These are phyloP conservation scores for Erebia epiphron DNA, from an alignment of 2,888 invertebrate genomes.

Conservation along the genomic window DNA sequence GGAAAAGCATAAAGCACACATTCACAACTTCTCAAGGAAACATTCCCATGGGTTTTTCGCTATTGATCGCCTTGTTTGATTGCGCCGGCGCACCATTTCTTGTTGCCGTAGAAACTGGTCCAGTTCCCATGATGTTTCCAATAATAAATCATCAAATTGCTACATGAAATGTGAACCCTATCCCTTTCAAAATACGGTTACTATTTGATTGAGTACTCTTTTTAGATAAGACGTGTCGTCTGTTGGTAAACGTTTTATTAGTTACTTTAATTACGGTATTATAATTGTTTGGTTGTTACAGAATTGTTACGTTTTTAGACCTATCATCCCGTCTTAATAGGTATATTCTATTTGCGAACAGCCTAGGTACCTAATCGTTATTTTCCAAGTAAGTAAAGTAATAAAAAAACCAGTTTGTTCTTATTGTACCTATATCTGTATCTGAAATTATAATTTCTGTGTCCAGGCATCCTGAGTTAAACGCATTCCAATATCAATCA, in stretches of 20 bases:
- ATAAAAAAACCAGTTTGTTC: background rate
- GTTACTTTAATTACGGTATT: slow-evolving; percentile 14
- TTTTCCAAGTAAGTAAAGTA: too few relatives aligned
- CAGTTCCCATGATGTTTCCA: slow-evolving; percentile 44
- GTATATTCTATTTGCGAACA: background rate
- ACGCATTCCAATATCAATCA: too few relatives aligned
- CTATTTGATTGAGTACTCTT: background rate
- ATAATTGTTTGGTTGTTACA: slow-evolving; percentile 12
- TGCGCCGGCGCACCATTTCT: slow-evolving; percentile 39
- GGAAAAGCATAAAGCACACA: slow-evolving; percentile 20
- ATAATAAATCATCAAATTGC: slow-evolving; percentile 36
- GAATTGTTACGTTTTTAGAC: slow-evolving; percentile 10
- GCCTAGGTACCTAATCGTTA: background rate
- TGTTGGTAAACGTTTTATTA: slow-evolving; percentile 21
- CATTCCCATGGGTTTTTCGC: slow-evolving; percentile 41
- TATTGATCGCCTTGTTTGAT: slow-evolving; percentile 41
- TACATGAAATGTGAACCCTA: slow-evolving; percentile 14
- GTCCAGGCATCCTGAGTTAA: too few relatives aligned
- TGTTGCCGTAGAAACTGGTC: slow-evolving; percentile 43
- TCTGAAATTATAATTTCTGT: background rate
- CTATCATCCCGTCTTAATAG: background rate
- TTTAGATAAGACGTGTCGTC: slow-evolving; percentile 7
- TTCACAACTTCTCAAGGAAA: slow-evolving; percentile 34
- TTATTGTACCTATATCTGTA: background rate
- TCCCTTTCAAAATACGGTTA: background rate